Conservation (phyloP, 2,888 invertebrate genomes). For the Autographa pulchrina region DNA sequence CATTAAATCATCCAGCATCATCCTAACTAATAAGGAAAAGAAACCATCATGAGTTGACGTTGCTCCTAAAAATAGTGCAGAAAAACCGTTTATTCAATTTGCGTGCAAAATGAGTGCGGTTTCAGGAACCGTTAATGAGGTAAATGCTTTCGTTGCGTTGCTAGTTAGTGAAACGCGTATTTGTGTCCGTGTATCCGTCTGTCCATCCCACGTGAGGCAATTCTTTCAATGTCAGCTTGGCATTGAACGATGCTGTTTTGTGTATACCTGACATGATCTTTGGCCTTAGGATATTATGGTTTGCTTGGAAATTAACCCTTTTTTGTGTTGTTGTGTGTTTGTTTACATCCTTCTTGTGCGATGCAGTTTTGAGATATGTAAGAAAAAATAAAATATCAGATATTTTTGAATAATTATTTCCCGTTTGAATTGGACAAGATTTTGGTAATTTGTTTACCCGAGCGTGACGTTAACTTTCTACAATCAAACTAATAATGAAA, state of each 20-base stretch:
- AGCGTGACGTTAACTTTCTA: neutral
- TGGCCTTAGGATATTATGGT: neutral
- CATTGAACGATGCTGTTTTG: conserved; percentile 59
- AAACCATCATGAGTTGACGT: conserved; percentile 26
- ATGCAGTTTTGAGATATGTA: neutral
- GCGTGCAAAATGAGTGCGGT: conserved; percentile 52
- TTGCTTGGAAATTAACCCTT: neutral
- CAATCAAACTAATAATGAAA: neutral
- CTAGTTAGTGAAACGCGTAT: conserved; percentile 62
- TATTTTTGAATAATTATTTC: too few species aligned
- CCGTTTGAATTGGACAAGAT: too few species aligned
- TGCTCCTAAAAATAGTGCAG: conserved; percentile 64
- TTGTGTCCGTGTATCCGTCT: conserved; percentile 59
- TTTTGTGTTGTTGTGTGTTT: neutral
- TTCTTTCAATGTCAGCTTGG: conserved; percentile 66
- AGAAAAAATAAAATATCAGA: too few species aligned
- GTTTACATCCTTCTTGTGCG: neutral
- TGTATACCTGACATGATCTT: conserved; percentile 32
- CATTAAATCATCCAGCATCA: conserved; percentile 27
- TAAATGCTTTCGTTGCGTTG: conserved; percentile 65
- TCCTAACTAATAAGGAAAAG: conserved; percentile 33
- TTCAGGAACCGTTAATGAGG: conserved; percentile 71
- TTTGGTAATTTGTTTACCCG: too few species aligned
- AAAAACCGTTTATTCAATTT: conserved; percentile 65
- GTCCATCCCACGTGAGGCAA: conserved; percentile 61